Base-by-base conservation (phyloP, 2,888 invertebrate genomes). In the Ormyrus thymus region DNA sequence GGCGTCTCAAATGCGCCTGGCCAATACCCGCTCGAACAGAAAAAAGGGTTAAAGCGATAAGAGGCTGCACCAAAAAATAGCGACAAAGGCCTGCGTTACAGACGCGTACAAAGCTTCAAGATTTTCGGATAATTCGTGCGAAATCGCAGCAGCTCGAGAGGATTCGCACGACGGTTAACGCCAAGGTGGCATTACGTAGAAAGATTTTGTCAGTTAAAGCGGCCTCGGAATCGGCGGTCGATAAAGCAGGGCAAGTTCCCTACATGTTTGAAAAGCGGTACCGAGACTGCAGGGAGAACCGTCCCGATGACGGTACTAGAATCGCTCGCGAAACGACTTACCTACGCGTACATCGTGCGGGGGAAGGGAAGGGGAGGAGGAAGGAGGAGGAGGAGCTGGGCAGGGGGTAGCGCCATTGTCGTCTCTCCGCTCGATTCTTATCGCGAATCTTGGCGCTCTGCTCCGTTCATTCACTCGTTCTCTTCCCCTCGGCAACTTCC, bases 391-490 rank as follows among this genome's bases (percentile, higher is more conserved):
- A 11, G 15, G 48, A n/a, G 70, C 4, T 43, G 13, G 10, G 29
- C 29, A 11, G 61, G 61, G 48, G n/a, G 46, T 46, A 62, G 29
- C 6, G 45, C 43, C 8, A 45, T n/a, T 43, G 45, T 46, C 7
- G 53, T 72, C 46, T 15, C 72, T 64, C 13, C 7, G n/a, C 51
- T 65, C 50, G 65, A 74, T 66, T 51, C 58, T 74, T 74, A 58
- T 74, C 64, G 56, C 46, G 9, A 3, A 29, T 29, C 56, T 29
- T 43, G 29, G 29, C 9, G 11, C 61, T 45, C 29, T 11, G 9
- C 29, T 7, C 15, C 29, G 15, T 59, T 59, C 59, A 46, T 55
- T 45, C 62, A 7, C 46, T 68, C 75, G 4, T 43, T 58, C 45
- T 5, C 29, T n/a, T 65, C 59, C 58, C 61, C 61, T 73, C 59